Conservation (phyloP, 2,797 vertebrate species). For the Centroberyx gerrardi region DNA sequence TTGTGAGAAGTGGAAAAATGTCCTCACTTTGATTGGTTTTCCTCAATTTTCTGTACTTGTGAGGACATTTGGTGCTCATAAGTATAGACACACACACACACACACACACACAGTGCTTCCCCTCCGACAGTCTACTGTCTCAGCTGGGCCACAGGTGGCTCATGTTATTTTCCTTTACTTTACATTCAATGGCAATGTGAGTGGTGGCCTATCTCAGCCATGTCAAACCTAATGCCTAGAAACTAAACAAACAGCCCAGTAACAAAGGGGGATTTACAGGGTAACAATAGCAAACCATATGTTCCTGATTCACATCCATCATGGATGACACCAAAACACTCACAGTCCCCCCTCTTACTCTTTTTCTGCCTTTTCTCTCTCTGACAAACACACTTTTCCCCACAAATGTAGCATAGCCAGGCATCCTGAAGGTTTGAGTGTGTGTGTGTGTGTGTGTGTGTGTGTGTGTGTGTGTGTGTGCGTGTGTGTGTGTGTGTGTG, state of each 20-base stretch:
- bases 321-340: conserved; percentile 51
- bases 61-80: no score
- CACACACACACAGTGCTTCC: neutral
- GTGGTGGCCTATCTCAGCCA: conserved; percentile 29
- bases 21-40: neutral
- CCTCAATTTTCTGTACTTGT: neutral
- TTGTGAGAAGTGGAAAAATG: no score
- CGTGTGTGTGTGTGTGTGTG: neutral
- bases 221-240: conserved; percentile 43
- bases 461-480: conserved; percentile 6
- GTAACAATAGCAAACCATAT: conserved; percentile 60
- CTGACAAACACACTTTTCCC: neutral
- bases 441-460: conserved; percentile 2
- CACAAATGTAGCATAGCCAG: conserved; percentile 2
- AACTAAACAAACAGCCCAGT: conserved; percentile 52
- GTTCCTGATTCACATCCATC: conserved; percentile 62
- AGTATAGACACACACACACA: conserved; percentile 8
- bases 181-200: conserved; percentile 32
- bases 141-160: conserved; percentile 45
- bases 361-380: neutral
- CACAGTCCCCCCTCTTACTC: conserved; percentile 22
- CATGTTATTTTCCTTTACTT: conserved; percentile 41
- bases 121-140: conserved; percentile 11
- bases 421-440: neutral
- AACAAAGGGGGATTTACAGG: conserved; percentile 33